Percentiles rank a stretch among this genome's conserved stretches.
These are phyloP conservation scores for Tapirus indicus DNA, from an alignment of 2,797 vertebrate species.

Conservation along the genomic window DNA sequence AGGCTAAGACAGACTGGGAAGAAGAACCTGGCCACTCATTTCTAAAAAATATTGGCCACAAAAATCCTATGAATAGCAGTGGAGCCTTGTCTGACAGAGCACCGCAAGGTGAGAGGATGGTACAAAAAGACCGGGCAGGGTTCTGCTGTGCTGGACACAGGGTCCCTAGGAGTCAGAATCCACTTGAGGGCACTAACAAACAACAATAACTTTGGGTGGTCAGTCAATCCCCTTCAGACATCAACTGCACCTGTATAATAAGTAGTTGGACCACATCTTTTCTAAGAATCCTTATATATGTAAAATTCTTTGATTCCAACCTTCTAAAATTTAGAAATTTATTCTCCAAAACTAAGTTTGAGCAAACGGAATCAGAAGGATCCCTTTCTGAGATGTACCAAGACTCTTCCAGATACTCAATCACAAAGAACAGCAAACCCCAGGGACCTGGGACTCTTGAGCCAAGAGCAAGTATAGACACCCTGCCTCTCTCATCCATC, in stretches of 20 bases:
- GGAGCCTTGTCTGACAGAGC: no score
- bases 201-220: not conserved
- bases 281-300: not conserved
- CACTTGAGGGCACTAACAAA: no score
- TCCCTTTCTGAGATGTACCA: not conserved
- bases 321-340: conserved; percentile 14
- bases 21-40: no score
- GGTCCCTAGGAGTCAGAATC: no score
- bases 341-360: not conserved
- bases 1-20: no score
- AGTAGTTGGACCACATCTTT: not conserved
- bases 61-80: no score
- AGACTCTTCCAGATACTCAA: not conserved
- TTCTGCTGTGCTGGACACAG: no score
- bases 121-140: no score
- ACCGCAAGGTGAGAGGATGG: no score
- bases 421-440: not conserved
- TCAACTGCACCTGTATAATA: not conserved
- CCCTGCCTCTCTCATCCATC: not conserved
- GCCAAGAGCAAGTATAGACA: not conserved
- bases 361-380: not conserved
- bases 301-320: not conserved
- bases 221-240: not conserved
- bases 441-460: not conserved
- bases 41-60: no score